Percentiles rank a stretch among this genome's conserved stretches.
Conservation (phyloP, 2,797 vertebrate species). For the Florisuga fusca region DNA sequence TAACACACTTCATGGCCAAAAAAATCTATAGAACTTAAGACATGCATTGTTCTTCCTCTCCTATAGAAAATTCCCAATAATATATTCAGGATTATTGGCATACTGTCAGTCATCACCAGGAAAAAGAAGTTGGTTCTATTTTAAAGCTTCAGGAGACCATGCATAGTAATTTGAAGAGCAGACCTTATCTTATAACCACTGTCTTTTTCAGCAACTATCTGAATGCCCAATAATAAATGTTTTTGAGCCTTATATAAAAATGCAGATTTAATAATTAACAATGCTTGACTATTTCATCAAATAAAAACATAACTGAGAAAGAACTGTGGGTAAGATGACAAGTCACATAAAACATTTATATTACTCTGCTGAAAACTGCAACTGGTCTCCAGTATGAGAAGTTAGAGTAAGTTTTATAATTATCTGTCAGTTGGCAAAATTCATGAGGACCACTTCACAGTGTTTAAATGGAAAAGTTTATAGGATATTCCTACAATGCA, state of each 20-base stretch:
- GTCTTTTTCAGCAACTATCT: background rate
- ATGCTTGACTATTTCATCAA: background rate
- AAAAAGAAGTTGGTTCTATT: background rate
- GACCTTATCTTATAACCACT: background rate
- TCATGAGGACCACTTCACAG: background rate
- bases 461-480: background rate
- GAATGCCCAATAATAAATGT: background rate
- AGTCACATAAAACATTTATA: rapidly evolving
- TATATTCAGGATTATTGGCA: background rate
- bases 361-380: background rate
- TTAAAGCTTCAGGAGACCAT: background rate
- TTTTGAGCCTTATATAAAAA: background rate
- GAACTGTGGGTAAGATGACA: background rate
- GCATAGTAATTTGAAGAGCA: background rate
- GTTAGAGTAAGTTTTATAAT: background rate
- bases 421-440: background rate
- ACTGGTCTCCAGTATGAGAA: background rate
- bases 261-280: background rate
- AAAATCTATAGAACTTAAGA: background rate
- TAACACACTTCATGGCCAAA: background rate
- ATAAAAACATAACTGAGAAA: background rate
- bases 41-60: background rate
- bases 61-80: background rate
- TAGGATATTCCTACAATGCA: background rate
- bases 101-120: background rate